Evolutionary conservation across 2,797 vertebrate genomes (phyloP).

Genomic region (Lacerta bilineata): DNA sequence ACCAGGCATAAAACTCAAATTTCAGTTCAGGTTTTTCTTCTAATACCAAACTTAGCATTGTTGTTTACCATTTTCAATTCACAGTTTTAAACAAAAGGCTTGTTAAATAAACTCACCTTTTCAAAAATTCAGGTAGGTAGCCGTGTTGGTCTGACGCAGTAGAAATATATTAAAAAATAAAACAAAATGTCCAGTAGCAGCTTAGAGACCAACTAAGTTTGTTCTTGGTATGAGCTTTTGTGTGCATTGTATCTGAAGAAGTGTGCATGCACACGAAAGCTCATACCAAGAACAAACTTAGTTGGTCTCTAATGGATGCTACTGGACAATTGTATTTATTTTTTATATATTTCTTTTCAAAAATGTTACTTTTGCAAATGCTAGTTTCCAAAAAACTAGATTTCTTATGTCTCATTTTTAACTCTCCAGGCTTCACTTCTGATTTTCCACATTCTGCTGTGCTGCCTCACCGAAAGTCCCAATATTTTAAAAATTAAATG

Average conservation of each 20-base stretch:
- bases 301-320: too few species aligned
- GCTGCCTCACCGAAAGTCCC: not conserved
- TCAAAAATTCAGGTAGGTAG: too few species aligned
- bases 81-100: not conserved
- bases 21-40: not conserved
- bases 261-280: too few species aligned
- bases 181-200: too few species aligned
- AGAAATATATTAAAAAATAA: too few species aligned
- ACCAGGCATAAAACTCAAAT: not conserved
- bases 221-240: too few species aligned
- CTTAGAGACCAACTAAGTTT: too few species aligned
- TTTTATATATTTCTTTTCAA: not conserved
- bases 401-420: not conserved
- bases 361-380: not conserved
- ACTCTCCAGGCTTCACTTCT: not conserved
- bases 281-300: too few species aligned
- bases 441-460: not conserved
- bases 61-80: not conserved
- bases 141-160: too few species aligned
- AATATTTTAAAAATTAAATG: slow-evolving; percentile 1
- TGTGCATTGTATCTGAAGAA: too few species aligned
- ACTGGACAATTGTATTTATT: too few species aligned
- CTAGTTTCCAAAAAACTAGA: not conserved
- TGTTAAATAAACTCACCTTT: not conserved
- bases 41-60: not conserved